Conservation (phyloP, 2,888 invertebrate species). For the Himalopsyche kuldschensis region DNA sequence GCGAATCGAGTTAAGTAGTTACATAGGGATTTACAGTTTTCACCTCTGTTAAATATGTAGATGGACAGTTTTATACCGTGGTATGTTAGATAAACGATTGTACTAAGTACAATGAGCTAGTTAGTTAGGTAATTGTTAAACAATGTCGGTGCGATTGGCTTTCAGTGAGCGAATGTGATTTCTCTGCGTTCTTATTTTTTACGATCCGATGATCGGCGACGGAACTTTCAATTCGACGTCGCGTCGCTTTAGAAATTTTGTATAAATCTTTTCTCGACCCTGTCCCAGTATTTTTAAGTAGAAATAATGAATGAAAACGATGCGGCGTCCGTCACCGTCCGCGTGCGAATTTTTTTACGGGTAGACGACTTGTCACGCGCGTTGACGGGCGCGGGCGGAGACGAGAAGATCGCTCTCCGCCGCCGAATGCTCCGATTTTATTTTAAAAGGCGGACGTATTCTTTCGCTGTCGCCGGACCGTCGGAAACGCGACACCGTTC, state of each 20-base stretch:
- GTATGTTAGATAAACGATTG: slow-evolving; percentile 46
- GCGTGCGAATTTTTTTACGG: slow-evolving; percentile 21
- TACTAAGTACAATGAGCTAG: slow-evolving; percentile 63
- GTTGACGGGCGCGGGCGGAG: slow-evolving; percentile 11
- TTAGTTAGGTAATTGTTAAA: slow-evolving; percentile 60
- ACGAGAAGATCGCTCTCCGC: slow-evolving; percentile 7
- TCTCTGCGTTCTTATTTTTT: slow-evolving; percentile 25
- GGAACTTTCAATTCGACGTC: slow-evolving; percentile 20
- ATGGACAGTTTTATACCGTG: slow-evolving; percentile 40
- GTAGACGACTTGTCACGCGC: slow-evolving; percentile 30
- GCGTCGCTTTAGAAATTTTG: slow-evolving; percentile 23
- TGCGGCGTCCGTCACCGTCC: slow-evolving; percentile 2
- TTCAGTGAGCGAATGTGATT: slow-evolving; percentile 31
- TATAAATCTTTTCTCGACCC: slow-evolving; percentile 14
- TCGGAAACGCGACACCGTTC: slow-evolving; percentile 54
- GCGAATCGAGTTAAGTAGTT: slow-evolving; percentile 13
- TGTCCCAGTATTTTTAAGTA: slow-evolving; percentile 34
- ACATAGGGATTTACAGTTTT: slow-evolving; percentile 37
- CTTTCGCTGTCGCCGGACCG: slow-evolving; percentile 54
- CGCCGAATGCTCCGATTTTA: slow-evolving; percentile 34
- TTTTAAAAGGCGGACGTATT: slow-evolving; percentile 17
- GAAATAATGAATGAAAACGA: slow-evolving; percentile 22
- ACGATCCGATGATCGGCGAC: slow-evolving; percentile 16
- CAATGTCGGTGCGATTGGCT: slow-evolving; percentile 38
- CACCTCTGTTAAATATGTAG: slow-evolving; percentile 39